A percentile compares a stretch with the other conserved stretches of the same genome.
Conservation (phyloP, 2,113 vertebrate genomes). For the Mustela nigripes region DNA sequence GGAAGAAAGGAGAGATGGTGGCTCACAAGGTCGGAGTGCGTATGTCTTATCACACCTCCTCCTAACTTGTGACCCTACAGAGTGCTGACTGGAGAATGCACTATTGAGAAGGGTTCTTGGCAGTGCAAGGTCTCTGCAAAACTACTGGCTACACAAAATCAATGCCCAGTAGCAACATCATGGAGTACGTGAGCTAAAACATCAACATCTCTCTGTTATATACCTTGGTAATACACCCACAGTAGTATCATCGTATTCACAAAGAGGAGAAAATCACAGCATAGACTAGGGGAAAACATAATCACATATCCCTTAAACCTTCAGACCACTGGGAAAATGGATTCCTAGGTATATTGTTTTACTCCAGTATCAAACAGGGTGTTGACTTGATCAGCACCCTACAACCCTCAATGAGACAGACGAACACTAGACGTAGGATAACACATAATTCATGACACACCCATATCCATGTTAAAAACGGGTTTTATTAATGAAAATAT, state of each 20-base stretch:
- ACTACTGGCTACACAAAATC: background rate
- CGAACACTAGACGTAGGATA: background rate
- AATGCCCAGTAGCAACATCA: background rate
- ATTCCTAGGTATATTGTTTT: background rate
- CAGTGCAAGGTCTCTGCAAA: background rate
- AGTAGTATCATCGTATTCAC: background rate
- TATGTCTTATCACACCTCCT: no score
- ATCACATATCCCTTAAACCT: background rate
- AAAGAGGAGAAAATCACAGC: background rate
- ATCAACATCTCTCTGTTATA: background rate
- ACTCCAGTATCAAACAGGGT: background rate
- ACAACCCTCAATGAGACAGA: no score
- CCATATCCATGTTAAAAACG: no score
- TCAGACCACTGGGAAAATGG: background rate
- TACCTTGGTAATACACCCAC: background rate
- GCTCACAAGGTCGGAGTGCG: no score
- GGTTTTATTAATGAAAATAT: no score
- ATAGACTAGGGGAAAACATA: background rate
- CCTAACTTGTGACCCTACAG: background rate
- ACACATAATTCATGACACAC: background rate
- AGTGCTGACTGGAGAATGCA: background rate
- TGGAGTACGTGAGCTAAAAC: background rate
- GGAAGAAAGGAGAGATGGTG: no score
- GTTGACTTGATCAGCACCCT: background rate
- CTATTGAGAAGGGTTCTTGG: background rate